A percentile compares a stretch with the other conserved stretches of the same genome.
phyloP scores from a whole-genome alignment of 1,140 invertebrate genomes.

The Drosophila hydei region DNA sequence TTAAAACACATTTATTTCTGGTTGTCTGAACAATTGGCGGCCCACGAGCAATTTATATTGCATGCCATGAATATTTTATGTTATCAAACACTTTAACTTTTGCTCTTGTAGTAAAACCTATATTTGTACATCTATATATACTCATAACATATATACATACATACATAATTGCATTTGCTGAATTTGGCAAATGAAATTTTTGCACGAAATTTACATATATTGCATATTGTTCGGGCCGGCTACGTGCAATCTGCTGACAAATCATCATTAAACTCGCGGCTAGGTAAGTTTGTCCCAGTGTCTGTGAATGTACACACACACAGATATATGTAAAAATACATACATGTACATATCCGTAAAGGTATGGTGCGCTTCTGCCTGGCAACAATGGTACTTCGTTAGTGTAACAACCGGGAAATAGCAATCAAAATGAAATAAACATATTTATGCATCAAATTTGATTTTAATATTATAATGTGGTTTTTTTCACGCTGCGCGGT shows the following conservation, averaged over 20 bases:
- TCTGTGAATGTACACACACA: not conserved
- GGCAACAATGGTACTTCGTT: conserved; percentile 74
- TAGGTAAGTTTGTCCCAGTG: conserved; percentile 41
- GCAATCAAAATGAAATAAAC: conserved; percentile 70
- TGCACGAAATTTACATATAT: conserved; percentile 64
- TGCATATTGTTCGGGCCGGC: conserved; percentile 54
- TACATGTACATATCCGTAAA: too few relatives aligned
- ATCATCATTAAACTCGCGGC: conserved; percentile 67
- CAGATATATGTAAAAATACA: not conserved
- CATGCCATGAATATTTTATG: conserved; percentile 71
- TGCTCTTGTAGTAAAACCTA: conserved; percentile 14
- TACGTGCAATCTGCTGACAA: conserved; percentile 63
- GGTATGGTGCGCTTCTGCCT: conserved; percentile 8
- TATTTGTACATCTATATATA: conserved; percentile 43
- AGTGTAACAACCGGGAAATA: conserved; percentile 56
- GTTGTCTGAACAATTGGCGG: conserved; percentile 12
- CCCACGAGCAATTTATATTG: conserved; percentile 39
- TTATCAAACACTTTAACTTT: conserved; percentile 54
- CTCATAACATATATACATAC: conserved; percentile 12
- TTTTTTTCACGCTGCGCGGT: not conserved
- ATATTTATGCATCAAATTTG: conserved; percentile 63
- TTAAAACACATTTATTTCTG: conserved; percentile 52
- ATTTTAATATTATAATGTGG: conserved; percentile 53
- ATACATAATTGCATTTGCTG: conserved; percentile 58
- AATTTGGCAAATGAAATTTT: conserved; percentile 71